Base-by-base conservation (phyloP, 2,888 invertebrate genomes). In the Xanthorhoe designata region DNA sequence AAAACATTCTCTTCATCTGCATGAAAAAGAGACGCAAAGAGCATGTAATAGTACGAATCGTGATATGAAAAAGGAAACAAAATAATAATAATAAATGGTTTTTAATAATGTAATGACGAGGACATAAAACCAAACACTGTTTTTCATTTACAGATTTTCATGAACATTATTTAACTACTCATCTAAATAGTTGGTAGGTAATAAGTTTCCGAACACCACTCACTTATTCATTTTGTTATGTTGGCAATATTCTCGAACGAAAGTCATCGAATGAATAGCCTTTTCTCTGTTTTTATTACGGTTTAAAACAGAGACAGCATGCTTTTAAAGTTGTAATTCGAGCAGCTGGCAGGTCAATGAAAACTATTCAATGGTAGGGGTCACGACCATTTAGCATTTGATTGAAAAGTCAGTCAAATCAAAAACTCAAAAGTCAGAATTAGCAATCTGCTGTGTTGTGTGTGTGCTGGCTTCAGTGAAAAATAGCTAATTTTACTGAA, bases 391-490 rank as follows among this genome's bases (percentile, higher is more conserved):
- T 42, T 42, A 13, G 38, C 38, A 42, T 42, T 42, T 42, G 38
- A 13, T 42, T 13, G 38, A 13, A 55, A 38, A 3, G 35, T n/a
- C 4, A 53, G 35, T 53, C 32, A 35, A 53, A 53, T 35, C 35
- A 53, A 35, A 53, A 53, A 17, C 9, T 35, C 53, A 35, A 53
- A 53, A 53, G 53, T 53, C 53, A 53, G 53, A 4, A 54, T 35
- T n/a, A 10, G 13, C 8, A 42, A 19, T 15, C 4, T n/a, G 56
- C 38, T 45, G 47, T 53, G 54, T 38, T 61, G 54, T n/a, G n/a
- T n/a, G n/a, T n/a, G n/a, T 85, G 88, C 86, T 89, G 87, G 89
- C 87, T 81, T 77, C 78, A 76, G 70, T 78, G 24, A 62, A 75
- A 76, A 77, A 74, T 76, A 77, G 75, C 55, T 52, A 52, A 73